Base-by-base conservation (phyloP, 2,888 invertebrate species). In the Dynastes hyllus region DNA sequence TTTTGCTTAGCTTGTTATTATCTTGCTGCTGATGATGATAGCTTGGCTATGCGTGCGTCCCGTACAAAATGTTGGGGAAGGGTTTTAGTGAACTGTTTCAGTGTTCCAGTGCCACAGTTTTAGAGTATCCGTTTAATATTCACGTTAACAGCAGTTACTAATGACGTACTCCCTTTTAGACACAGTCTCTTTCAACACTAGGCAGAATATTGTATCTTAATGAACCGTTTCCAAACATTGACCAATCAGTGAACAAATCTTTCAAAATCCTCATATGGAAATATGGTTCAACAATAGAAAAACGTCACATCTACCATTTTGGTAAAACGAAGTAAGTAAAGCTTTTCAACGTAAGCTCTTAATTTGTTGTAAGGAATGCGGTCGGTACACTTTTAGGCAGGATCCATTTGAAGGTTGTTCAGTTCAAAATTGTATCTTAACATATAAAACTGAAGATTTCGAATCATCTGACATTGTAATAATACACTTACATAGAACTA, bases 391-490 rank as follows among this genome's bases (percentile, higher is more conserved):
- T 58, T 77, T 79, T 85, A 92, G 92, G 58, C 87, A 86, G 76
- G 90, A 92, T 81, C 91, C 93, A 0, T 91, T 93, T 85, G 87
- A 88, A 40, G 85, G 87, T 27, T 94, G 94, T 85, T 91, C 92
- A 70, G 93, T 93, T 0, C 88, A 88, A 16, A 93, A 94, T 84
- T 94, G 94, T 84, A 84, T 88, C 78, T 88, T 94, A 81, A 91
- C 92, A 9, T 92, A 93, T 79, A 86, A 92, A 3, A 89, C 91
- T 9, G 82, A 84, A 2, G 88, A 90, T 27, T 82, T 93, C 11
- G 79, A 86, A 0, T 85, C 85, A 5, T 93, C 93, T 0, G 94
- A 94, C 85, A 93, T 94, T 1, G 93, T 95, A 0, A 83, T 93
- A 16, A 90, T 93, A 83, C 93, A 93, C 83, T 84, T 93, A 61